Evolutionary conservation across 2,113 vertebrate species (phyloP).

Genomic region (Xenus cinereus): DNA sequence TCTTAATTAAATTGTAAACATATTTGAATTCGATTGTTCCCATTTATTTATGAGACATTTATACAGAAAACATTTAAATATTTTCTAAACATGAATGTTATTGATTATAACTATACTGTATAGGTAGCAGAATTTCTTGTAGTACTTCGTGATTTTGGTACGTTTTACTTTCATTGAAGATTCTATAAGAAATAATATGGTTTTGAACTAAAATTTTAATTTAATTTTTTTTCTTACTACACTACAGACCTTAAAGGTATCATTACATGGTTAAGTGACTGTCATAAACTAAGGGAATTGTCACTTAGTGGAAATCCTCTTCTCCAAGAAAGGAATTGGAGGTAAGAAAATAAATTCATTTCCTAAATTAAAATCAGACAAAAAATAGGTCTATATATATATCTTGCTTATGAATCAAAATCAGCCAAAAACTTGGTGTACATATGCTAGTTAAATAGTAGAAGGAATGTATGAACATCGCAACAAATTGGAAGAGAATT

Average conservation of each 20-base stretch:
- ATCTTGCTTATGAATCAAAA: not conserved
- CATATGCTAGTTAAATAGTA: not conserved
- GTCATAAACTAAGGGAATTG: slow-evolving; percentile 77
- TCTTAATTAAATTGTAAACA: not conserved
- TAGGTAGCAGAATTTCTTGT: not conserved
- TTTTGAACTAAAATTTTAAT: not conserved
- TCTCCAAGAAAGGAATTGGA: slow-evolving; percentile 84
- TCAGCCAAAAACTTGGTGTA: not conserved
- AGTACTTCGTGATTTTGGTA: not conserved
- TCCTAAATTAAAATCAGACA: not conserved
- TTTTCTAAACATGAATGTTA: not conserved
- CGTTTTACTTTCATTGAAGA: not conserved
- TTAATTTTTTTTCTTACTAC: not conserved
- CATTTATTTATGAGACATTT: not conserved
- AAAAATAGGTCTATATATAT: not conserved
- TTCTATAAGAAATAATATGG: not conserved
- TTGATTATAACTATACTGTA: not conserved
- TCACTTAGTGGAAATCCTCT: slow-evolving; percentile 86
- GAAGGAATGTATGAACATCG: not conserved
- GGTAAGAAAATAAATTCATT: slow-evolving; percentile 72
- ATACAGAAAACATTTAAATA: not conserved
- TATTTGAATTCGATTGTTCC: not conserved
- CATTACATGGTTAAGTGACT: slow-evolving; percentile 74
- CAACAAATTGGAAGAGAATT: not conserved
- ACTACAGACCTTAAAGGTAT: slow-evolving; percentile 78